phyloP scores from a whole-genome alignment of 1,140 invertebrate species.

The Euwallacea similis region DNA sequence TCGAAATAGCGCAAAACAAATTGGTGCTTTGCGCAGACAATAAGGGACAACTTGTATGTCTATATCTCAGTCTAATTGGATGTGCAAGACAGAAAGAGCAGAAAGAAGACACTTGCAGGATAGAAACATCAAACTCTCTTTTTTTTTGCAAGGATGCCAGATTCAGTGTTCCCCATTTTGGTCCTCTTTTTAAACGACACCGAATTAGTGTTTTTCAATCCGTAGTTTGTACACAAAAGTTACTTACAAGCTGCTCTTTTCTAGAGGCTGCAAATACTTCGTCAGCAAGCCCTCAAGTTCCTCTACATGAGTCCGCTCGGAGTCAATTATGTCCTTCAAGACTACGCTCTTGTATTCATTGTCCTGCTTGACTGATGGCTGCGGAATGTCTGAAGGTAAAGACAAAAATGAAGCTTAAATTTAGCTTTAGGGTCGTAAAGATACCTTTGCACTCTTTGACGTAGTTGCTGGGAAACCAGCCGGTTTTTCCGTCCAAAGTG shows the following conservation, averaged over 20 bases:
- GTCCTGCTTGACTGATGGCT: slow-evolving; percentile 43
- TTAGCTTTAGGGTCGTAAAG: neutral
- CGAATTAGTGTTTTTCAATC: neutral
- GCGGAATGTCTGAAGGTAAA: slow-evolving; percentile 44
- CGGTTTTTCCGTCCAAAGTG: slow-evolving; percentile 89
- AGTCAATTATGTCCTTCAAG: slow-evolving; percentile 91
- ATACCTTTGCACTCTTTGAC: slow-evolving; percentile 82
- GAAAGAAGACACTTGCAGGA: too few relatives aligned
- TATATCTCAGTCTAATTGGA: too few relatives aligned
- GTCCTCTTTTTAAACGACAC: neutral
- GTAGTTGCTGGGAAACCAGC: slow-evolving; percentile 99
- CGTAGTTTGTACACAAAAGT: neutral
- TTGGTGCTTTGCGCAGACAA: too few relatives aligned
- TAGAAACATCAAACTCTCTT: too few relatives aligned
- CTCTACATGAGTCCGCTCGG: slow-evolving; percentile 84
- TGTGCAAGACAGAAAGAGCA: too few relatives aligned
- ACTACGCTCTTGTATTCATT: slow-evolving; percentile 61
- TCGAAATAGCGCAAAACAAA: too few relatives aligned
- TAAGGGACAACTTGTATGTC: too few relatives aligned
- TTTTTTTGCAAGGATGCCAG: neutral
- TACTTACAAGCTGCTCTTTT: slow-evolving; percentile 83
- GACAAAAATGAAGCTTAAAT: slow-evolving; percentile 6
- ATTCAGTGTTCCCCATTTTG: neutral
- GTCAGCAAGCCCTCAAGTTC: slow-evolving; percentile 84
- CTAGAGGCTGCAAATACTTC: slow-evolving; percentile 82